A percentile compares a stretch with the other conserved stretches of the same genome.
phyloP scores from a whole-genome alignment of 2,888 invertebrate species.

The Ceriagrion tenellum region DNA sequence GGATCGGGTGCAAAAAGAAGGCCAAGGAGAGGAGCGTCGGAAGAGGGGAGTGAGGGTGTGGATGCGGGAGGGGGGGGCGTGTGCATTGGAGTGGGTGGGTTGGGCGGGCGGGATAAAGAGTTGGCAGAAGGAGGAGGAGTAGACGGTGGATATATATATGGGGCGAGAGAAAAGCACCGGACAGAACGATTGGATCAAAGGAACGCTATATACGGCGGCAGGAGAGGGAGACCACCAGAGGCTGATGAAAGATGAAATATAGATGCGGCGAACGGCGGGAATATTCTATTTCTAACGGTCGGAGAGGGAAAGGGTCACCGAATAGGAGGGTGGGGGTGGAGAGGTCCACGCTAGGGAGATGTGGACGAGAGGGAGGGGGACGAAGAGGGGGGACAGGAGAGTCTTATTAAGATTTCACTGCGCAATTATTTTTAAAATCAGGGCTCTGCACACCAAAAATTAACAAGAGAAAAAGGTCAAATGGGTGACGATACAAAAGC shows the following conservation, averaged over 20 bases:
- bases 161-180: conserved; percentile 13
- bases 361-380: no score
- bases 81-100: not conserved
- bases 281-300: conserved; percentile 48
- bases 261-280: conserved; percentile 38
- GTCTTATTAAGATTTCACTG: conserved; percentile 56
- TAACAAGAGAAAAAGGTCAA: not conserved
- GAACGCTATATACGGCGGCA: not conserved
- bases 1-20: conserved; percentile 38
- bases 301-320: not conserved
- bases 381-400: not conserved
- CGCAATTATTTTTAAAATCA: conserved; percentile 56
- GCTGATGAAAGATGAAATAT: conserved; percentile 65
- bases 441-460: not conserved
- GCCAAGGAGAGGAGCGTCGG: not conserved
- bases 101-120: not conserved
- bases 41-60: not conserved
- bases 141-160: not conserved
- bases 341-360: no score
- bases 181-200: conserved; percentile 50
- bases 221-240: not conserved
- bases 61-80: not conserved
- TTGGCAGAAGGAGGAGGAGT: not conserved
- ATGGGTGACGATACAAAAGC: not conserved
- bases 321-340: not conserved